Evolutionary conservation across 2,888 invertebrate species (phyloP), one percentile per base, ranked within the genome.

Genomic region (Cerastis rubricosa): DNA sequence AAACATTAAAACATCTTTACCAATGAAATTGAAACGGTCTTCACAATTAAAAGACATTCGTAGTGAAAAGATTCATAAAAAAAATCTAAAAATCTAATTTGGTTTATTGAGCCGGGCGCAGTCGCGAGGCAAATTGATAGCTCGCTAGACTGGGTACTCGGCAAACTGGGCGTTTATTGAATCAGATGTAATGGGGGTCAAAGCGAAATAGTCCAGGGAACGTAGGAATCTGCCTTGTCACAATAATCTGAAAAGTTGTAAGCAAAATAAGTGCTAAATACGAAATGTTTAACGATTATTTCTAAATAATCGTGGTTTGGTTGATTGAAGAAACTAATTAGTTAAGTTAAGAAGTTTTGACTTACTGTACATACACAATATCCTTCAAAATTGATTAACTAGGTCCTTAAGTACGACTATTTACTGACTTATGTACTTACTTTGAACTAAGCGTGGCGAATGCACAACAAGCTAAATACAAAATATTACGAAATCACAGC

Each of bases 91-190:
- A 51, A 29, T 19, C 51, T 45, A 35, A 51, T 6, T 29, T 54
- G 67, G n/a, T 67, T 72, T 40, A 78, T 64, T 71, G 66, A 73
- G 78, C 12, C 54, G 76, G 1, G 35, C 54, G 19, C 35, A 78
- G 73, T 66, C 66, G 25, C 45, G 29, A 19, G n/a, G 45, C 51
- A 47, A 63, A 72, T 78, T 40, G 72, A 78, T 72, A 40, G 66
- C 59, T 29, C 8, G 45, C 59, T 51, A 29, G 35, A 54, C 35
- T 35, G 22, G n/a, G 25, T 17, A 51, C 49, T 35, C 14, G 65
- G 11, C 29, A 14, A n/a, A 72, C 35, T 73, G n/a, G 51, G 59
- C 35, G 72, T 35, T 54, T 54, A 72, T 78, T 78, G 72, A 72
- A 45, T 54, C 78, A 61, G 66, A 67, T 72, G 45, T 54, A 66